A percentile compares a stretch with the other conserved stretches of the same genome.
These are phyloP conservation scores for Electrophaes corylata DNA, from an alignment of 2,888 invertebrate genomes.

Conservation along the genomic window DNA sequence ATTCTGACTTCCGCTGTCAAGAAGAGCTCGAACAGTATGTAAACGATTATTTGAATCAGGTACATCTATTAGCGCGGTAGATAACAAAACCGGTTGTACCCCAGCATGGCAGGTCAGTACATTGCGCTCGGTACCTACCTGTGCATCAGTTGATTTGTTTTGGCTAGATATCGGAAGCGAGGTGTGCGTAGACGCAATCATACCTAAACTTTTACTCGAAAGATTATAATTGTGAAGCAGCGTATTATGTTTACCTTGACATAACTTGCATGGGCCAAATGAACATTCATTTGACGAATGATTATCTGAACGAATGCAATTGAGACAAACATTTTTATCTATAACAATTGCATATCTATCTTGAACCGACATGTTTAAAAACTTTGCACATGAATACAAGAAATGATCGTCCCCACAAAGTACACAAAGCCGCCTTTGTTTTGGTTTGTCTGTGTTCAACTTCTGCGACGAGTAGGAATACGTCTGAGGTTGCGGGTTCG, in stretches of 20 bases:
- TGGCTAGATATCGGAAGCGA: background rate
- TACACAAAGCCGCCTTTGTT: too few species aligned
- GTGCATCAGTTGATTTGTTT: background rate
- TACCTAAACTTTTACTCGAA: background rate
- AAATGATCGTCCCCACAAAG: too few species aligned
- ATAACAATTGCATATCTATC: constrained; percentile 7
- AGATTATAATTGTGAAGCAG: constrained; percentile 13
- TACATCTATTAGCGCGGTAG: background rate
- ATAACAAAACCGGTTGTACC: constrained; percentile 12
- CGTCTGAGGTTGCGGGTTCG: too few species aligned
- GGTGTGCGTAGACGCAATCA: background rate
- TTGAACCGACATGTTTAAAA: constrained; percentile 14
- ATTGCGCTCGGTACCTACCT: background rate
- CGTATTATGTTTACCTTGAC: constrained; percentile 21
- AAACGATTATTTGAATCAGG: background rate
- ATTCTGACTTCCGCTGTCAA: background rate
- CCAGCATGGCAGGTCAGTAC: background rate
- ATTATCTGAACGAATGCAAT: constrained; percentile 22
- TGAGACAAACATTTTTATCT: constrained; percentile 16
- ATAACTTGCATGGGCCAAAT: constrained; percentile 21
- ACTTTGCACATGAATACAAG: constrained; percentile 20
- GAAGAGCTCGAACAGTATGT: background rate
- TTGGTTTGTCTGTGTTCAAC: too few species aligned
- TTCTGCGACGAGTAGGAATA: too few species aligned
- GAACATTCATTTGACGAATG: constrained; percentile 2